Evolutionary conservation across 2,113 vertebrate genomes (phyloP).

Genomic region (Pantherophis guttatus): DNA sequence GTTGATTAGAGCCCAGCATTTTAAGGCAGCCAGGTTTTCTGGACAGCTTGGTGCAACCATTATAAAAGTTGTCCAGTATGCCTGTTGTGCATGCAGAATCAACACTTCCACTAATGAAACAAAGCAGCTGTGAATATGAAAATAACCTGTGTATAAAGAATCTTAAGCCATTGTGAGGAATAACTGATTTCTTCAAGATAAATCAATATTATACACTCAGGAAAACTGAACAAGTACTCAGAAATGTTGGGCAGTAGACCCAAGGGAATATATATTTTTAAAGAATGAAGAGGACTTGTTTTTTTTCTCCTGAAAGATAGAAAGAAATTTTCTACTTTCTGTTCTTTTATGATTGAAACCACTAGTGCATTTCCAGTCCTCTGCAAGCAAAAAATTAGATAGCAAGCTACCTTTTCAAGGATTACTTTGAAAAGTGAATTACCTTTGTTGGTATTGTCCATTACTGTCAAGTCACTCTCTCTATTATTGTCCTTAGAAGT

Average conservation of each 20-base stretch:
- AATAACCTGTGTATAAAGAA: background rate
- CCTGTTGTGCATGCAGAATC: background rate
- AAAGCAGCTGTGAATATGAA: background rate
- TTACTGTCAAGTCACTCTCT: conserved; percentile 6
- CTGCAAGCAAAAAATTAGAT: conserved; percentile 32
- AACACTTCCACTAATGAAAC: background rate
- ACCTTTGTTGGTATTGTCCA: conserved; percentile 14
- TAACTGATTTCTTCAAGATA: background rate
- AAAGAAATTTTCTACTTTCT: conserved; percentile 19
- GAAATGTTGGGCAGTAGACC: background rate
- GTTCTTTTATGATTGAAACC: conserved; percentile 29
- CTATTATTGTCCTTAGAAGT: background rate
- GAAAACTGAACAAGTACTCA: background rate
- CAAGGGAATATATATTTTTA: background rate
- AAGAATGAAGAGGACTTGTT: background rate
- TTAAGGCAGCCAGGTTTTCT: background rate
- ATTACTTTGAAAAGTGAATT: conserved; percentile 36
- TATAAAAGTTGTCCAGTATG: background rate
- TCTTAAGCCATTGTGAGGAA: background rate
- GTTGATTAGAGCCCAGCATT: background rate
- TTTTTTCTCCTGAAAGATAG: background rate
- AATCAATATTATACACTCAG: background rate
- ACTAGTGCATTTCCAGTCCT: conserved; percentile 26
- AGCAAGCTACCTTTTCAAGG: conserved; percentile 15
- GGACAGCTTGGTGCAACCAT: background rate